Evolutionary conservation across 2,797 vertebrate genomes (phyloP).

Genomic region (Neoniphon sammara): DNA sequence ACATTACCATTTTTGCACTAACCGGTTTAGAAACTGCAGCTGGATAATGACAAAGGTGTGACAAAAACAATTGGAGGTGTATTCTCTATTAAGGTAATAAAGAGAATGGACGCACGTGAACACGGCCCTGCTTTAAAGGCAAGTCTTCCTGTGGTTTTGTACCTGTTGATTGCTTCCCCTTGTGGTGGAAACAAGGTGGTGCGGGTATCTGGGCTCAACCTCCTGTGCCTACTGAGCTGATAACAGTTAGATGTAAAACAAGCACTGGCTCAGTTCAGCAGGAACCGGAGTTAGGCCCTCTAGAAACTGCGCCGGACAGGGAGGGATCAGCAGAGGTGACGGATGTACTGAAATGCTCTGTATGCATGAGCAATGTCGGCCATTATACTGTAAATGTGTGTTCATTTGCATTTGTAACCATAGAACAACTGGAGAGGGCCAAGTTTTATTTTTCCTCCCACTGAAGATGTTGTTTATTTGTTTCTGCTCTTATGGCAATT

Average conservation of each 20-base stretch:
- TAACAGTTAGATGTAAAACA: constrained; percentile 84
- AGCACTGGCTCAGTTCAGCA: constrained; percentile 91
- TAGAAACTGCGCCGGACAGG: constrained; percentile 59
- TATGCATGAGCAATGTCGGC: neutral
- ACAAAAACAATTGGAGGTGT: neutral
- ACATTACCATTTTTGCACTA: neutral
- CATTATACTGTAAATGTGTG: neutral
- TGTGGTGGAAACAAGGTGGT: constrained; percentile 49
- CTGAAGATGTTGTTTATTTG: constrained; percentile 18
- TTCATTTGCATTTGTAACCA: neutral
- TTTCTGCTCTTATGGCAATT: constrained; percentile 15
- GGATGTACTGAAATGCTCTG: neutral
- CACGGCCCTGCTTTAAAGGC: neutral
- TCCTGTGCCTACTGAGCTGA: constrained; percentile 92
- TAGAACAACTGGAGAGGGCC: neutral
- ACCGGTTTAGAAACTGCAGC: neutral
- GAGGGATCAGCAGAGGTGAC: too few relatives aligned
- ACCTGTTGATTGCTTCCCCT: constrained; percentile 46
- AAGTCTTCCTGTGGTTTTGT: neutral
- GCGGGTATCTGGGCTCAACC: constrained; percentile 83
- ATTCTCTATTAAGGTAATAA: neutral
- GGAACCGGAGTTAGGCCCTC: constrained; percentile 89
- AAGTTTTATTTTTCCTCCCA: neutral
- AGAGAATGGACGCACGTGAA: neutral
- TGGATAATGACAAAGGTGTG: neutral